phyloP scores from a whole-genome alignment of 2,888 invertebrate species.

The Tenthredo amoena region DNA sequence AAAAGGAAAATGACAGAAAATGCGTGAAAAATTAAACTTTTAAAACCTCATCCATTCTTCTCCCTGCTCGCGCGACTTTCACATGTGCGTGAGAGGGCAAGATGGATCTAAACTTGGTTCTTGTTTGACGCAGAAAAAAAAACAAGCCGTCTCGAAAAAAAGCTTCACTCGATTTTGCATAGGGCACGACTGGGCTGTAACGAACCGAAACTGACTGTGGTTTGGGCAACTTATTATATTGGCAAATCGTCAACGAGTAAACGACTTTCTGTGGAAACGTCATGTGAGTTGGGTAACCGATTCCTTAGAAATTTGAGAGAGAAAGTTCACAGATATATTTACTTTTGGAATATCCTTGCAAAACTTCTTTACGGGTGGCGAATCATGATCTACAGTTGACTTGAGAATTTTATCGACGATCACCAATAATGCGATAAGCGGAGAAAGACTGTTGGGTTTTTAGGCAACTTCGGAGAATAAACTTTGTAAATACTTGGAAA shows the following conservation, averaged over 20 bases:
- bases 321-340: too few relatives aligned
- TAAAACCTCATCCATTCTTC: conserved; percentile 49
- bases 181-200: neutral
- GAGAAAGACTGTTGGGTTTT: too few relatives aligned
- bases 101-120: neutral
- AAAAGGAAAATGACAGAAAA: conserved; percentile 49
- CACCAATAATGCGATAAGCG: too few relatives aligned
- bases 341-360: too few relatives aligned
- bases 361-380: too few relatives aligned
- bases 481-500: neutral
- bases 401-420: too few relatives aligned
- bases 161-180: neutral
- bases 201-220: neutral
- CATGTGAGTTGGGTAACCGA: too few relatives aligned
- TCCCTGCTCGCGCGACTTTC: neutral
- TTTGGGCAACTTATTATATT: neutral
- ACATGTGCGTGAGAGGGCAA: neutral
- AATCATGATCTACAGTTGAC: too few relatives aligned
- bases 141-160: neutral
- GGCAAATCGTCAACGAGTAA: too few relatives aligned
- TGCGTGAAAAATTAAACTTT: conserved; percentile 54
- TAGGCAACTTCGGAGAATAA: neutral
- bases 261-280: too few relatives aligned
- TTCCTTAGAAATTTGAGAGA: too few relatives aligned
- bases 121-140: neutral